Evolutionary conservation across 64 coral and sea anemone genomes (phyloP), one percentile per base, ranked within the genome.

Genomic region (Acropora yongei): DNA sequence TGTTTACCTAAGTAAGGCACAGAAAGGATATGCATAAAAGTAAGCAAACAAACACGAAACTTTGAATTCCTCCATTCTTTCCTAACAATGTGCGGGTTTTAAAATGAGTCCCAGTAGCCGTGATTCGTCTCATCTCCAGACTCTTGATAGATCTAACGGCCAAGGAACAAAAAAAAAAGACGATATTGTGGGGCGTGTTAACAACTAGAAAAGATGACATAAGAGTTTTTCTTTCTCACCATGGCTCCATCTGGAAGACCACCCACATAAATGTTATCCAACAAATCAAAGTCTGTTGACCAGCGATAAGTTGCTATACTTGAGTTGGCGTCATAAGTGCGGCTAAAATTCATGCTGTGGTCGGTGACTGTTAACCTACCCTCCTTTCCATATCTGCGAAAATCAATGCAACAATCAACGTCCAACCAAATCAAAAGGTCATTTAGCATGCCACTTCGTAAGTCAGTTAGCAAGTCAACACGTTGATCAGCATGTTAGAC

Each of bases 311-410:
- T 4, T 43, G 93, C 93, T 49, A 80, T 58, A 72, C 86, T 79
- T 19, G 94, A 83, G 48, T 39, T 83, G 30, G 73, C 87, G 19
- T 98, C 97, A 72, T 93, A 96, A 13, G 97, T 98, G 43, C 97
- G 80, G 82, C 80, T 89, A 1, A 91, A 46, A 51, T 95, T 94
- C 40, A 17, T 86, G 14, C 57, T 76, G n/a, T 93, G 77, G 80
- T 99, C 91, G 3, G 92, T 99, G 11, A 99, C 94, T 8, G 97
- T 96, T 14, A 99, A 81, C 8, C 97, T 77, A 17, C 89, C 94
- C 40, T 77, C 84, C 7, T 89, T 86, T 20, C 83, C 58, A 46
- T 91, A 96, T 11, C 97, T 99, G 42, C 51, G 63, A 41, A 71
- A 9, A 80, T 39, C 67, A 74, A 8, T 49, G 12, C 75, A 14